phyloP scores from a whole-genome alignment of 2,113 vertebrate genomes.

The Salvelinus fontinalis region DNA sequence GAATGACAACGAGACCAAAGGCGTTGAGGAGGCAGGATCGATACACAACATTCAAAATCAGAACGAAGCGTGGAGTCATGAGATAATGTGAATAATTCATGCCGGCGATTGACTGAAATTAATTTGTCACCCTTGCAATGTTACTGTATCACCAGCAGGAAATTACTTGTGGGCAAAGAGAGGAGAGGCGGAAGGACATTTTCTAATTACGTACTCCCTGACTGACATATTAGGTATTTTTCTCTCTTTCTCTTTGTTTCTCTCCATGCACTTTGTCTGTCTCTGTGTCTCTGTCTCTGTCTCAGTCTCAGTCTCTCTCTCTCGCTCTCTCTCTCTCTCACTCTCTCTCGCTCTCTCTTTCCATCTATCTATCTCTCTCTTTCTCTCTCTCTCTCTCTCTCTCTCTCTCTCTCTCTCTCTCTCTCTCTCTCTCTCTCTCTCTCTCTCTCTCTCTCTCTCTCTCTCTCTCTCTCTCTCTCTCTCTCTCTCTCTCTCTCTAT shows the following conservation, averaged over 20 bases:
- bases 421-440: neutral
- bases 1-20: constrained; percentile 32
- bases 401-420: constrained; percentile 15
- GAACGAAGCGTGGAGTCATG: constrained; percentile 65
- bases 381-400: too few relatives aligned
- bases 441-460: neutral
- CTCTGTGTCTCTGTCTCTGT: neutral
- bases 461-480: neutral
- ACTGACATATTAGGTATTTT: constrained; percentile 48
- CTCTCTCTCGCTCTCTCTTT: constrained; percentile 8
- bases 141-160: constrained; percentile 43
- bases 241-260: constrained; percentile 15
- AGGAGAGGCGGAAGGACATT: constrained; percentile 25
- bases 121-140: constrained; percentile 50
- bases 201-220: constrained; percentile 62
- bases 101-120: constrained; percentile 45
- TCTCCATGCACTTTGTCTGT: neutral
- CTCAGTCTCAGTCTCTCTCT: neutral
- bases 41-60: constrained; percentile 79
- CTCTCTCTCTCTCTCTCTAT: constrained; percentile 2
- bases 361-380: neutral
- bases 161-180: neutral
- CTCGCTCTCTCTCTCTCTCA: constrained; percentile 24
- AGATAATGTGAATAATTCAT: constrained; percentile 54
- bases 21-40: constrained; percentile 69